Conservation (phyloP, 2,888 invertebrate species). For the Campoplex capitator region DNA sequence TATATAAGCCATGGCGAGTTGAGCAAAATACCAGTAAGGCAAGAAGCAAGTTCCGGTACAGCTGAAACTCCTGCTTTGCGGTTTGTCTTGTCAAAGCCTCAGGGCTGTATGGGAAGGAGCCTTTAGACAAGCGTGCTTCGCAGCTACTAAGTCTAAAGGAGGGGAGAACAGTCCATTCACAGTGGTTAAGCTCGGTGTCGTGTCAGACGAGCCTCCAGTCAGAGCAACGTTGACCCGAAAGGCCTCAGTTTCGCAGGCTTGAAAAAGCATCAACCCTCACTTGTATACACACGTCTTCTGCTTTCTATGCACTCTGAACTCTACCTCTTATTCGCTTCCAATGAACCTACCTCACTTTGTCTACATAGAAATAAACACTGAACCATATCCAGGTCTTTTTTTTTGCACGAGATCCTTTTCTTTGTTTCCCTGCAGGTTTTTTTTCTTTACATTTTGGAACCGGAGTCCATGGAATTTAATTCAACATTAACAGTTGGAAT, state of each 20-base stretch:
- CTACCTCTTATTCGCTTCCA: slow-evolving; percentile 36
- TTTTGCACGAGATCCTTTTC: neutral
- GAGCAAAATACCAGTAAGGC: slow-evolving; percentile 52
- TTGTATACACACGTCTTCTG: slow-evolving; percentile 19
- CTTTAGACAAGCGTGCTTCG: slow-evolving; percentile 40
- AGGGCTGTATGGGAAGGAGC: slow-evolving; percentile 45
- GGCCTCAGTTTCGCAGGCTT: slow-evolving; percentile 44
- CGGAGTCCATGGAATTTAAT: neutral
- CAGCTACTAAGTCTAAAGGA: slow-evolving; percentile 15
- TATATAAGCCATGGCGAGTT: slow-evolving; percentile 15
- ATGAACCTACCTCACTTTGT: slow-evolving; percentile 27
- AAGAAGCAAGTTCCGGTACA: slow-evolving; percentile 49
- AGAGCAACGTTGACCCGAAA: slow-evolving; percentile 56
- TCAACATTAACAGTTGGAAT: neutral
- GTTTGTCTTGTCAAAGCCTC: slow-evolving; percentile 79
- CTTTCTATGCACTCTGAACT: slow-evolving; percentile 36
- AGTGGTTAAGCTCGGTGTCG: slow-evolving; percentile 77
- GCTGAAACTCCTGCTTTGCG: slow-evolving; percentile 74
- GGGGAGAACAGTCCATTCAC: slow-evolving; percentile 71
- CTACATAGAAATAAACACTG: neutral
- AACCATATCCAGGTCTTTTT: neutral
- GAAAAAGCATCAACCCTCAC: slow-evolving; percentile 31
- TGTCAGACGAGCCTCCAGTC: slow-evolving; percentile 71
- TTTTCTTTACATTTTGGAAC: neutral
- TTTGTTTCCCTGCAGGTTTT: neutral